Base-by-base conservation (phyloP, 2,888 invertebrate species). In the Cinara cedri region DNA sequence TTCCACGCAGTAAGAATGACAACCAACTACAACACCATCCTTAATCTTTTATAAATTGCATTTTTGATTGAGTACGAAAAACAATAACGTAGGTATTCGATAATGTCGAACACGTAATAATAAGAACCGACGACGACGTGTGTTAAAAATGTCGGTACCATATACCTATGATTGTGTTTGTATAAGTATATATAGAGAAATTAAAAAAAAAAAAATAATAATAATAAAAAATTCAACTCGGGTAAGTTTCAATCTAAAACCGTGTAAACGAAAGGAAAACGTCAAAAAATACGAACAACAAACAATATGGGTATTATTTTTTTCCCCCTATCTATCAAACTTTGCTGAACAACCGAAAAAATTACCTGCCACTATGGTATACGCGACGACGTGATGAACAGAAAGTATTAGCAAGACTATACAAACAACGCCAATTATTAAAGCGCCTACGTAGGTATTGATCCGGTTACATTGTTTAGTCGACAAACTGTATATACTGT, bases 191-290 rank as follows among this genome's bases (percentile, higher is more conserved):
- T 26, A 49, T 68, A 24, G 26, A 26, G 51, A 49, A n/a, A 68
- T 68, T 68, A 26, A 26, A n/a, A 51, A 66, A 49, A 66, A 24
- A 49, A 46, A 24, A n/a, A n/a, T n/a, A n/a, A n/a, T n/a, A n/a
- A n/a, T n/a, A n/a, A n/a, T n/a, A n/a, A n/a, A 10, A 68, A 68
- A n/a, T 19, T n/a, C 13, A 42, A 19, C n/a, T 42, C 19, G 26
- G 16, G 8, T 49, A 34, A 51, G 26, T n/a, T 63, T 16, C 19
- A 19, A 49, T 14, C n/a, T 4, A 34, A 34, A 34, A 34, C 6
- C 6, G 34, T 34, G 3, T 34, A 4, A 34, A 34, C 34, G 34
- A 34, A 34, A 34, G 3, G 34, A 34, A 34, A 34, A 34, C 34
- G 6, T 3, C 34, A 6, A 34, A 34, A 4, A 34, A 34, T 34